Conservation (phyloP, 2,888 invertebrate species). For the Spialia ferax region DNA sequence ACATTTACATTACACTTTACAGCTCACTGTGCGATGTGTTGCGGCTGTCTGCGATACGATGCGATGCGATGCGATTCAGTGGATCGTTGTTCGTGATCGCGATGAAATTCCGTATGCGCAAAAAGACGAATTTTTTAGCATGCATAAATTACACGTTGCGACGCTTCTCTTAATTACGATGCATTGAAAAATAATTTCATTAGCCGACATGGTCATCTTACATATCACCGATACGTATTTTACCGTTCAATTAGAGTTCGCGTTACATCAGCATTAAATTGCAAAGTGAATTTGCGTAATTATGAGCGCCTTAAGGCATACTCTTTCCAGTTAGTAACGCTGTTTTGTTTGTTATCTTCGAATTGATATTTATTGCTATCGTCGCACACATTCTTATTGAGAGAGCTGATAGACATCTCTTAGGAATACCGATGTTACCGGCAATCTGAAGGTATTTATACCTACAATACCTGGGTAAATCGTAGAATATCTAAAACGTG, state of each 20-base stretch:
- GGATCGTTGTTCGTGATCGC: background rate
- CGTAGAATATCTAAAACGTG: no score
- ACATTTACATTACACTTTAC: no score
- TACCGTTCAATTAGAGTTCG: slow-evolving; percentile 29
- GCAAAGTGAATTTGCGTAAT: slow-evolving; percentile 31
- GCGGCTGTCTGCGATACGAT: no score
- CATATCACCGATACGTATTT: slow-evolving; percentile 25
- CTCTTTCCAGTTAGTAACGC: slow-evolving; percentile 16
- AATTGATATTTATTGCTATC: slow-evolving; percentile 11
- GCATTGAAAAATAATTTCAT: slow-evolving; percentile 40
- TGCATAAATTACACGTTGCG: slow-evolving; percentile 33
- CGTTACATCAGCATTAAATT: slow-evolving; percentile 33
- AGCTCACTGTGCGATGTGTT: no score
- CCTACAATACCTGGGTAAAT: no score
- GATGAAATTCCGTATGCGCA: slow-evolving; percentile 8
- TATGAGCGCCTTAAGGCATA: slow-evolving; percentile 23
- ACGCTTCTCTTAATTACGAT: slow-evolving; percentile 36
- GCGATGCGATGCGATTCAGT: background rate
- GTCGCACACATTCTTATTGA: background rate
- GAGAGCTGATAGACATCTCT: background rate
- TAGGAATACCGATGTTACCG: no score
- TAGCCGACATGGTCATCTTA: slow-evolving; percentile 31
- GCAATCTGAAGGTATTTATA: no score
- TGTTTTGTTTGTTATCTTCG: slow-evolving; percentile 9
- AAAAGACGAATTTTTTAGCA: slow-evolving; percentile 32